Conservation (phyloP, 2,888 invertebrate species). For the Protodeltote pygarga region DNA sequence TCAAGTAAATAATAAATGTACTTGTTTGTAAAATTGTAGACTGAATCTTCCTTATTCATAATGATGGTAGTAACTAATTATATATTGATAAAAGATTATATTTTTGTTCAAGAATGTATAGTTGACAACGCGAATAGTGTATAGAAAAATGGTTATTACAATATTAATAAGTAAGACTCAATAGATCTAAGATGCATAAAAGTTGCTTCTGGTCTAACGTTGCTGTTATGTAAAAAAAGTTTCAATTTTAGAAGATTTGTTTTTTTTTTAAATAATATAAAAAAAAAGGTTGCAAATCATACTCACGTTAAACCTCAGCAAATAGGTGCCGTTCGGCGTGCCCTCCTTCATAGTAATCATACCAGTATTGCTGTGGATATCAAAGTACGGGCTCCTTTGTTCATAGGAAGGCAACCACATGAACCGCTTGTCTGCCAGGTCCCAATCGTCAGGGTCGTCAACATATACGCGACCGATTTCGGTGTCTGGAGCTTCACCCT, state of each 20-base stretch:
- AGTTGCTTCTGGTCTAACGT: too few relatives aligned
- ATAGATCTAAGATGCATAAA: too few relatives aligned
- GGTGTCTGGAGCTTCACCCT: slow-evolving; percentile 92
- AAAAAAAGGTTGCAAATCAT: neutral
- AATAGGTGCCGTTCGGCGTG: slow-evolving; percentile 91
- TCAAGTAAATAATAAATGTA: too few relatives aligned
- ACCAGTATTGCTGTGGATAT: slow-evolving; percentile 91
- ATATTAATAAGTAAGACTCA: too few relatives aligned
- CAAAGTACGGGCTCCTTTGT: slow-evolving; percentile 89
- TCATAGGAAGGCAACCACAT: slow-evolving; percentile 88
- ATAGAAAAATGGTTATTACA: too few relatives aligned
- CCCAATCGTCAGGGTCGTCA: slow-evolving; percentile 98
- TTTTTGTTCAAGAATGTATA: too few relatives aligned
- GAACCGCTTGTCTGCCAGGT: slow-evolving; percentile 96
- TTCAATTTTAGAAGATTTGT: neutral
- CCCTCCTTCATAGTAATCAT: slow-evolving; percentile 95
- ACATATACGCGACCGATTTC: slow-evolving; percentile 97
- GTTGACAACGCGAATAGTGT: too few relatives aligned
- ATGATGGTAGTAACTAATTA: too few relatives aligned
- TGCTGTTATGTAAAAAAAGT: neutral
- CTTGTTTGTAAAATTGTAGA: too few relatives aligned
- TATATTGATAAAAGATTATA: too few relatives aligned
- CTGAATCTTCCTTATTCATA: too few relatives aligned
- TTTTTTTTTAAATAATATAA: too few relatives aligned
- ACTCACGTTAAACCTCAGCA: slow-evolving; percentile 90